Evolutionary conservation across 2,113 vertebrate species (phyloP).

Genomic region (Nibea coibor): DNA sequence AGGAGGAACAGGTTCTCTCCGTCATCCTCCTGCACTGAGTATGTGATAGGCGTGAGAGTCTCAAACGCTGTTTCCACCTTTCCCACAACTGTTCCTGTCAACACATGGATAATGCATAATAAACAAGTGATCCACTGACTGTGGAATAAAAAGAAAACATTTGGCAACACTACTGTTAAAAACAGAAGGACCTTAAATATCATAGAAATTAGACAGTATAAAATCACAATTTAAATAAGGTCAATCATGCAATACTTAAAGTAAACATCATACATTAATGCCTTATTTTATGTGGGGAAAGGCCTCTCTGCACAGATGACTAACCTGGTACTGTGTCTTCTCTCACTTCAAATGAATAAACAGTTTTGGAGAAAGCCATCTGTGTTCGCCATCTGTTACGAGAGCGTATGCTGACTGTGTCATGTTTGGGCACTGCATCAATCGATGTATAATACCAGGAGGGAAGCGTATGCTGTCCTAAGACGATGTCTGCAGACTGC

Average conservation of each 20-base stretch:
- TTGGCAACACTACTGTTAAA: background rate
- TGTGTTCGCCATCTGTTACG: conserved; percentile 68
- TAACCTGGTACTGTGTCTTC: conserved; percentile 84
- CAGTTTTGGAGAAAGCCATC: conserved; percentile 72
- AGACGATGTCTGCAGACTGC: conserved; percentile 43
- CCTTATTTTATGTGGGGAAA: background rate
- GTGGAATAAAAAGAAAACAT: background rate
- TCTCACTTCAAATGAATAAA: conserved; percentile 82
- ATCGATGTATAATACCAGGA: conserved; percentile 57
- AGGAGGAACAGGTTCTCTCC: conserved; percentile 83
- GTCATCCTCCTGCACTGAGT: conserved; percentile 82
- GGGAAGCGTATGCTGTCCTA: conserved; percentile 35
- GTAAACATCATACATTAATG: conserved; percentile 9
- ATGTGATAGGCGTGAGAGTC: conserved; percentile 68
- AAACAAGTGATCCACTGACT: background rate
- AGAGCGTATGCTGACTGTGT: conserved; percentile 23
- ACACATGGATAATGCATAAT: conserved; percentile 31
- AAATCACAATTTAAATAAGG: background rate
- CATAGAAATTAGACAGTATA: background rate
- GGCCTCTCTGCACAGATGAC: conserved; percentile 30
- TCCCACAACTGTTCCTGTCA: conserved; percentile 82
- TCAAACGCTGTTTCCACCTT: conserved; percentile 62
- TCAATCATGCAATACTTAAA: background rate
- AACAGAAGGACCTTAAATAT: background rate
- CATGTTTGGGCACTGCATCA: conserved; percentile 43